Percentiles rank a stretch among this genome's conserved stretches.
phyloP scores from a whole-genome alignment of 2,888 invertebrate genomes.

The Didymodactylos carnosus region DNA sequence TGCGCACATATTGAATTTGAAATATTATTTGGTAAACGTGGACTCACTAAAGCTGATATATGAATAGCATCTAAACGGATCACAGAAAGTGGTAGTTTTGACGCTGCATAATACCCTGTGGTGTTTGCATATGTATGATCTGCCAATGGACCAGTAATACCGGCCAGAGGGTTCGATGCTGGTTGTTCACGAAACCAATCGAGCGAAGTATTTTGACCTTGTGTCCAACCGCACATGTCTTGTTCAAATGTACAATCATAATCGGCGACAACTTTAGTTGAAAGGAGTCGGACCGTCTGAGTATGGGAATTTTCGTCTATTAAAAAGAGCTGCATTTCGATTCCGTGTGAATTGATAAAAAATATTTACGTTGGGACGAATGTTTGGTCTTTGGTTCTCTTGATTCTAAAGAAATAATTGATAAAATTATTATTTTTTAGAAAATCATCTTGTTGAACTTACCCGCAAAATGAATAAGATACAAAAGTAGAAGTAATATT shows the following conservation, averaged over 20 bases:
- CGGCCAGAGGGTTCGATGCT: neutral
- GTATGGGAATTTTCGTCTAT: neutral
- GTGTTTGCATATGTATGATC: slow-evolving; percentile 6
- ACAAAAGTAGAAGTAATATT: too few relatives aligned
- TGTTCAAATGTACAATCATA: slow-evolving; percentile 11
- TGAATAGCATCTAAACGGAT: neutral
- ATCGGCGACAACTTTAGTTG: neutral
- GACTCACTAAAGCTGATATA: neutral
- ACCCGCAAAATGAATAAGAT: too few relatives aligned
- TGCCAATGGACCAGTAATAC: neutral
- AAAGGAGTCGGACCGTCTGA: neutral
- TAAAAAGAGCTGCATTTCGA: neutral
- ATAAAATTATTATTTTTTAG: too few relatives aligned
- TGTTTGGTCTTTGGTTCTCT: neutral
- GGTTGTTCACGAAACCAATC: slow-evolving; percentile 7
- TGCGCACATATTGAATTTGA: neutral
- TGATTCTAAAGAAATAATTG: neutral
- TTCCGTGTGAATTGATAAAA: neutral
- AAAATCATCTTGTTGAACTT: too few relatives aligned
- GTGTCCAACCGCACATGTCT: slow-evolving; percentile 7
- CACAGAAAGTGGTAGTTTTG: neutral
- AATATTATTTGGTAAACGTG: neutral
- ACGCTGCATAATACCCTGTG: slow-evolving; percentile 5
- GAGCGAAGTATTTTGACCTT: neutral
- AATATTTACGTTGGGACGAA: neutral